Evolutionary conservation across 1,140 invertebrate species (phyloP).

Genomic region (Pogonus chalceus): DNA sequence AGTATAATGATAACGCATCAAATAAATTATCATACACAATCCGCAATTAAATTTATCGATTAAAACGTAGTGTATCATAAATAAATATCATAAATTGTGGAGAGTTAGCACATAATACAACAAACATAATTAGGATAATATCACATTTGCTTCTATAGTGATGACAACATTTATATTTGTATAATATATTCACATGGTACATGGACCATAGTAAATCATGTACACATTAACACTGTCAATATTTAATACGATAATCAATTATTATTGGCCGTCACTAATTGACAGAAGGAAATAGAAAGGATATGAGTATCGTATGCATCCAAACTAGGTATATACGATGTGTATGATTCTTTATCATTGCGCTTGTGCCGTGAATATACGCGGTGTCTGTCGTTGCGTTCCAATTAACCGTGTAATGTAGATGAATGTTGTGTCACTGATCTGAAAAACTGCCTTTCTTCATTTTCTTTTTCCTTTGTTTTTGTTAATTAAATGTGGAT

Average conservation of each 20-base stretch:
- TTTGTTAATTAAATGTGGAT: too few species aligned
- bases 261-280: constrained; percentile 6
- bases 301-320: neutral
- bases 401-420: neutral
- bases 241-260: constrained; percentile 5
- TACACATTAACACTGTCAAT: neutral
- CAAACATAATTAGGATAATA: too few species aligned
- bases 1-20: neutral
- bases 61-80: too few species aligned
- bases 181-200: too few species aligned
- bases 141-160: too few species aligned
- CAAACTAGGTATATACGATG: neutral
- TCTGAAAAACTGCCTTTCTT: too few species aligned
- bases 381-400: neutral
- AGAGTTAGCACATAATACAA: too few species aligned
- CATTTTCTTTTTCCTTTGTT: too few species aligned
- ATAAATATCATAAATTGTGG: too few species aligned
- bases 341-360: too few species aligned
- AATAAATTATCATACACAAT: neutral
- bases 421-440: neutral
- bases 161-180: too few species aligned
- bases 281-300: constrained; percentile 4
- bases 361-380: neutral
- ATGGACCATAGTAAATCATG: neutral
- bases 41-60: too few species aligned